Percentiles rank a stretch among this genome's conserved stretches.
phyloP scores from a whole-genome alignment of 2,797 vertebrate species.

The Dipus sagitta region DNA sequence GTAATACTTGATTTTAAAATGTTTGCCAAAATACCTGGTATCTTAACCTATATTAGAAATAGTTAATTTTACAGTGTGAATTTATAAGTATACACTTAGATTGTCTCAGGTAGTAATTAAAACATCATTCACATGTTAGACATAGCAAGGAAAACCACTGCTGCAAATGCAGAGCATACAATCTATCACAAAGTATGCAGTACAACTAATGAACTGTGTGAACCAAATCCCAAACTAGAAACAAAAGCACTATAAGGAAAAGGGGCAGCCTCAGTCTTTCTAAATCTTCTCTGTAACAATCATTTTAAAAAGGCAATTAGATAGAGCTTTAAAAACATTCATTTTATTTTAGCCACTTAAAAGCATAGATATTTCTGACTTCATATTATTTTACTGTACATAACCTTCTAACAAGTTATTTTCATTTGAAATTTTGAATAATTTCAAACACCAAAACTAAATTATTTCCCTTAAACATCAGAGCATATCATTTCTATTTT shows the following conservation, averaged over 20 bases:
- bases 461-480: too few relatives aligned
- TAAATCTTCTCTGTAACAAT: neutral
- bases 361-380: constrained; percentile 63
- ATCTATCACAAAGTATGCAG: too few relatives aligned
- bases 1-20: constrained; percentile 22
- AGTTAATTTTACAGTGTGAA: neutral
- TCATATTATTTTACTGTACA: constrained; percentile 35
- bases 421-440: neutral
- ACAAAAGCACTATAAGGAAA: neutral
- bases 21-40: neutral
- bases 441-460: neutral
- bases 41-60: too few relatives aligned
- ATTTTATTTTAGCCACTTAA: too few relatives aligned
- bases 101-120: neutral
- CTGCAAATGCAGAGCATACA: neutral
- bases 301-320: constrained; percentile 38
- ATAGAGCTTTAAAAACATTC: too few relatives aligned
- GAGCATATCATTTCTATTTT: too few relatives aligned
- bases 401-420: neutral
- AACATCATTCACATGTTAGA: neutral
- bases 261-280: neutral
- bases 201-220: too few relatives aligned
- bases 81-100: neutral
- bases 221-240: too few relatives aligned
- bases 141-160: neutral